phyloP scores from a whole-genome alignment of 2,113 vertebrate genomes.

The Baryphthengus martii region DNA sequence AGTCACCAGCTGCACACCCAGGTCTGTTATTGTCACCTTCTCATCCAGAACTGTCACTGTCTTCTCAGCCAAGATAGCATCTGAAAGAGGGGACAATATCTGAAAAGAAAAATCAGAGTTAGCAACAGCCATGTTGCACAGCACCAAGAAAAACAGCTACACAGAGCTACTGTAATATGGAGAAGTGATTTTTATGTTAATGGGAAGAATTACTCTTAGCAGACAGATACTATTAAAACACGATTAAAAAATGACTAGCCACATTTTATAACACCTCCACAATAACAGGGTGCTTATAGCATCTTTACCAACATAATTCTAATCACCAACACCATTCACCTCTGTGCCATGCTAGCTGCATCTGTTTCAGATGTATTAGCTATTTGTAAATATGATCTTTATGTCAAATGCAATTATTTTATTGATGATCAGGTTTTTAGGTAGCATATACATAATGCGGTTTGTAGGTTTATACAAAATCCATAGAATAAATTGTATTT shows the following conservation, averaged over 20 bases:
- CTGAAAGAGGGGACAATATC: constrained; percentile 90
- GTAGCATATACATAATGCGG: neutral
- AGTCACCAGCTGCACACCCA: constrained; percentile 87
- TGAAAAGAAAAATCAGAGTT: constrained; percentile 33
- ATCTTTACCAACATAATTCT: neutral
- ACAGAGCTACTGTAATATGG: neutral
- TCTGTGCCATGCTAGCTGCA: neutral
- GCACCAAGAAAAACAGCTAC: fast-evolving
- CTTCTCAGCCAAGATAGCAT: constrained; percentile 87
- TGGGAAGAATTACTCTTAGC: neutral
- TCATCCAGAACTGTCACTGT: constrained; percentile 88
- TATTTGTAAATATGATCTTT: neutral
- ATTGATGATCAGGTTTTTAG: neutral
- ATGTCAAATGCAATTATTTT: neutral
- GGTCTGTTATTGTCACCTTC: constrained; percentile 89
- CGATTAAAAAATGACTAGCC: neutral
- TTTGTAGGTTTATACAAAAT: neutral
- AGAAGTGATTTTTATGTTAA: neutral
- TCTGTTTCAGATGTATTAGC: neutral
- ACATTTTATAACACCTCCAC: neutral
- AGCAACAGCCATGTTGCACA: neutral
- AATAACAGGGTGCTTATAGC: neutral
- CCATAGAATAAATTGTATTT: neutral
- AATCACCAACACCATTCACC: neutral
- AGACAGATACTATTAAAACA: neutral